phyloP scores from a whole-genome alignment of 2,113 vertebrate genomes.

The Spheniscus mendiculus region DNA sequence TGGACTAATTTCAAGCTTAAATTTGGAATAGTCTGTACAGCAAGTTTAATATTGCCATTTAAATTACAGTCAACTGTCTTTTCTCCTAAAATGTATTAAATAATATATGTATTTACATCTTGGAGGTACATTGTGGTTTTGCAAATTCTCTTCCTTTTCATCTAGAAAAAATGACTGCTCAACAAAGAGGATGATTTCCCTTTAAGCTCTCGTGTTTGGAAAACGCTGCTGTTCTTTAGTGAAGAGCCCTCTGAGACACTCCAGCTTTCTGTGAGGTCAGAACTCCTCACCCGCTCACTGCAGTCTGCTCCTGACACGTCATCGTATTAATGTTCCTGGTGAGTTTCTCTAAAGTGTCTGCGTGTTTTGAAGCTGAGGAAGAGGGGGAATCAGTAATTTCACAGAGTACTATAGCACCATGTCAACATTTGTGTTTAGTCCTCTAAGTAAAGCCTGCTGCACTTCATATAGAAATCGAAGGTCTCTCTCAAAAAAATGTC shows the following conservation, averaged over 20 bases:
- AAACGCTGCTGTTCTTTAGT: not conserved
- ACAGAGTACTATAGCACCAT: not conserved
- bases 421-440: not conserved
- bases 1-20: slow-evolving; percentile 7
- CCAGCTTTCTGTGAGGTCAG: not conserved
- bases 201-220: not conserved
- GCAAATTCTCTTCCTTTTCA: not conserved
- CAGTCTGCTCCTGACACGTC: not conserved
- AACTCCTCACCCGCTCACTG: not conserved
- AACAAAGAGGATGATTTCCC: not conserved
- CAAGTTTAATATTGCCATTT: not conserved
- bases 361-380: not conserved
- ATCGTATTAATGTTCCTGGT: not conserved
- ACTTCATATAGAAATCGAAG: not conserved
- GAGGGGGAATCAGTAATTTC: not conserved
- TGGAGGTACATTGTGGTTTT: not conserved
- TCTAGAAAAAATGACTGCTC: not conserved
- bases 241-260: not conserved
- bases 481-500: not conserved
- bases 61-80: not conserved
- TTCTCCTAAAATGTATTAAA: not conserved
- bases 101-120: not conserved
- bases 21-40: not conserved
- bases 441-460: not conserved
- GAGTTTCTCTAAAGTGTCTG: not conserved